These are phyloP conservation scores for Todus mexicanus DNA, from an alignment of 2,797 vertebrate species.

Conservation along the genomic window DNA sequence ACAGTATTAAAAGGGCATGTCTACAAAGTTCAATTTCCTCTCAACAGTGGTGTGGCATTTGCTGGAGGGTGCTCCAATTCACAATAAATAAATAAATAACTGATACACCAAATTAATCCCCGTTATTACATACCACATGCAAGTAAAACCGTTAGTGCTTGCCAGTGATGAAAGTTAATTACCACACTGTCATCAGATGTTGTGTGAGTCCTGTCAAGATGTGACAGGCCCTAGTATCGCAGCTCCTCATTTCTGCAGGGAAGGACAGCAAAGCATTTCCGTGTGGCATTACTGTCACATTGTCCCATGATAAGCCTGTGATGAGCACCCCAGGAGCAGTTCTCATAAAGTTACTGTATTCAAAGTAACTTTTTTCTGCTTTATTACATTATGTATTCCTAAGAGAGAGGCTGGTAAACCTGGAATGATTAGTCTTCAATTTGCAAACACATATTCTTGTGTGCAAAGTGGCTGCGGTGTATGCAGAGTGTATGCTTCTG, in stretches of 20 bases:
- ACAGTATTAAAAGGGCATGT: background rate
- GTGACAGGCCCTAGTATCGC: background rate
- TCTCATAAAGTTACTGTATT: slow-evolving; percentile 37
- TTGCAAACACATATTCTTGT: slow-evolving; percentile 20
- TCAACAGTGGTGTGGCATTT: accelerated
- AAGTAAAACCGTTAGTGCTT: background rate
- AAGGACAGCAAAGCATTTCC: background rate
- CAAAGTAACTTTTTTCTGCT: slow-evolving; percentile 24
- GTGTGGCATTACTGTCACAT: slow-evolving; percentile 11
- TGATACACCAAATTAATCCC: slow-evolving; percentile 17
- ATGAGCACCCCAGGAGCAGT: slow-evolving; percentile 26
- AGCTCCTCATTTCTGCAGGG: background rate
- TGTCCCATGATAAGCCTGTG: background rate
- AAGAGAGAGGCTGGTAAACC: background rate
- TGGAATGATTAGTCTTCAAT: slow-evolving; percentile 16
- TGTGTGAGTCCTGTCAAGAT: background rate
- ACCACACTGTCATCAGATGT: background rate
- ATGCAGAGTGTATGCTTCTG: background rate
- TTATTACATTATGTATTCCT: background rate
- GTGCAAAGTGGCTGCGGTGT: background rate
- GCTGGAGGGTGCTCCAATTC: background rate
- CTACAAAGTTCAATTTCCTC: background rate
- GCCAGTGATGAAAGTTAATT: slow-evolving; percentile 4
- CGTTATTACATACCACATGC: background rate
- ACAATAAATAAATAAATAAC: background rate